phyloP scores from a whole-genome alignment of 2,113 vertebrate species.

The Urocynchramus pylzowi region DNA sequence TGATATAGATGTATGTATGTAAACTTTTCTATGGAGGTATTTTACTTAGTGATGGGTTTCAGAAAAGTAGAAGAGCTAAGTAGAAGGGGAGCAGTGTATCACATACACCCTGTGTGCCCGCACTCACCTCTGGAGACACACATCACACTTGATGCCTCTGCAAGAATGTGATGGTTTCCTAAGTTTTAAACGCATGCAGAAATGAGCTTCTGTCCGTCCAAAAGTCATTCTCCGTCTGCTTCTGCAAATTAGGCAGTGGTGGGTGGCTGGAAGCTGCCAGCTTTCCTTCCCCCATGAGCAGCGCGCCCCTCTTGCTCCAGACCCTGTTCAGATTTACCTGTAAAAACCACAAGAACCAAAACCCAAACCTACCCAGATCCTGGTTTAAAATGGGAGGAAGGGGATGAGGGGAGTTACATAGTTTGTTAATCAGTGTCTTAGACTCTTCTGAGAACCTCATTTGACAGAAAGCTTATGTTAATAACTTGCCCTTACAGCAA shows the following conservation, averaged over 20 bases:
- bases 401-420: background rate
- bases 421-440: background rate
- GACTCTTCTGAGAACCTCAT: background rate
- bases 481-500: background rate
- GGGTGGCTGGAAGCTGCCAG: background rate
- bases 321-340: background rate
- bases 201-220: background rate
- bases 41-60: background rate
- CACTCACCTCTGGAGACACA: rapidly evolving
- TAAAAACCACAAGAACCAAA: background rate
- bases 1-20: background rate
- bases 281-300: background rate
- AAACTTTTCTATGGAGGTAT: background rate
- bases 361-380: background rate
- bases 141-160: background rate
- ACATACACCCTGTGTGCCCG: rapidly evolving
- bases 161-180: rapidly evolving
- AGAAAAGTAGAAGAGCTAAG: background rate
- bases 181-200: background rate
- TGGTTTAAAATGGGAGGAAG: background rate
- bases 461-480: background rate
- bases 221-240: background rate
- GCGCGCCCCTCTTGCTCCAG: background rate
- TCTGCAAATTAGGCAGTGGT: rapidly evolving
- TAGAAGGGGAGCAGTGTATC: background rate